phyloP scores from a whole-genome alignment of 1,140 invertebrate genomes.

The Heterodera carotae region DNA sequence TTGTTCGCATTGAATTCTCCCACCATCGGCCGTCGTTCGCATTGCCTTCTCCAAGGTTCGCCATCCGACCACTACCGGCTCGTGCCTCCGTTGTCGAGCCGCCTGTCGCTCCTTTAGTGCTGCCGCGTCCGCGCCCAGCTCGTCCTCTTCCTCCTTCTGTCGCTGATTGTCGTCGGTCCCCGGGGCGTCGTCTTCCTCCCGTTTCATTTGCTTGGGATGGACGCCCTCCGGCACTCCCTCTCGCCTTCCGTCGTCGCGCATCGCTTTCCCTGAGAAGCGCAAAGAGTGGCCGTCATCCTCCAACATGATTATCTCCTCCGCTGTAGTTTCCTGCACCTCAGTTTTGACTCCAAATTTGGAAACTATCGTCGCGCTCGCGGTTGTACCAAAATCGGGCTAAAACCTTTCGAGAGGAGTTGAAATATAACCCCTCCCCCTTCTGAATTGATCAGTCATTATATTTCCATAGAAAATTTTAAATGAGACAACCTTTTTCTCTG shows the following conservation, averaged over 20 bases:
- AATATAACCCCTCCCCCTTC: not conserved
- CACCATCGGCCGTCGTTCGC: constrained; percentile 4
- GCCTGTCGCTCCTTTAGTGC: not conserved
- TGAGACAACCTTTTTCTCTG: too few relatives aligned
- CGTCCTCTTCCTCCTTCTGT: not conserved
- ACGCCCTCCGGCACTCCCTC: not conserved
- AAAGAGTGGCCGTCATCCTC: not conserved
- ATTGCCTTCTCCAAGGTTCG: constrained; percentile 10
- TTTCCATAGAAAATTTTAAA: too few relatives aligned
- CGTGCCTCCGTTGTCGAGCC: not conserved
- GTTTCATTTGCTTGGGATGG: not conserved
- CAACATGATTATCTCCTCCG: not conserved
- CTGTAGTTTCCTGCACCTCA: not conserved
- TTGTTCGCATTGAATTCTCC: not conserved
- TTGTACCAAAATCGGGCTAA: not conserved
- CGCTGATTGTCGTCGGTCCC: not conserved
- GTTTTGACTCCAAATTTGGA: not conserved
- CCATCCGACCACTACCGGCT: constrained; percentile 21
- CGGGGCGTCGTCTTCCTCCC: constrained; percentile 5
- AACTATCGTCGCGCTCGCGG: not conserved
- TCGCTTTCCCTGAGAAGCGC: not conserved
- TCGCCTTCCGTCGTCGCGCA: not conserved
- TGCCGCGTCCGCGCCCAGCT: not conserved
- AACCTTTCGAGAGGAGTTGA: not conserved
- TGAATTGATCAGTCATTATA: too few relatives aligned